Evolutionary conservation across 2,113 vertebrate species (phyloP).

Genomic region (Eudyptes chrysolophus): DNA sequence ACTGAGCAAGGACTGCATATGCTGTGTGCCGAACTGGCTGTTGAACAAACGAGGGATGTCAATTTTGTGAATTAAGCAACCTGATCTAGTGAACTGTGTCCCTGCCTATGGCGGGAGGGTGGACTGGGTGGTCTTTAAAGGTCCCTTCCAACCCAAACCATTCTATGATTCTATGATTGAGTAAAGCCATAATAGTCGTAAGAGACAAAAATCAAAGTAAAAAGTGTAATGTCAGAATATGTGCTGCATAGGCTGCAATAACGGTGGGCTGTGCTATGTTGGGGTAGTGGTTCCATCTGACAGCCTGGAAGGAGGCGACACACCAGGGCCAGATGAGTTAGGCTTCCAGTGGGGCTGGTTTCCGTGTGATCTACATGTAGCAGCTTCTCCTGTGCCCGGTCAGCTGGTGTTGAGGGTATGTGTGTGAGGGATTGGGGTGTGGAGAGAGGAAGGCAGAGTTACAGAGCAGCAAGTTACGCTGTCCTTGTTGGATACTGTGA

Average conservation of each 20-base stretch:
- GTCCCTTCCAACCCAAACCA: background rate
- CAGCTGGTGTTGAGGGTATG: background rate
- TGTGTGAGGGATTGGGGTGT: background rate
- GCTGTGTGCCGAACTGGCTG: background rate
- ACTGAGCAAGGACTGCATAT: background rate
- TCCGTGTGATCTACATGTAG: accelerated
- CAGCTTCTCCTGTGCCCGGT: background rate
- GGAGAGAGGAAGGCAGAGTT: background rate
- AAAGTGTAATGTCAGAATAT: background rate
- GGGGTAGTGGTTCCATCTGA: background rate
- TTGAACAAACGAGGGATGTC: background rate
- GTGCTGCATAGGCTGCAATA: background rate
- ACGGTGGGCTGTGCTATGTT: background rate
- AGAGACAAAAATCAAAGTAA: background rate
- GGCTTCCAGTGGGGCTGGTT: background rate
- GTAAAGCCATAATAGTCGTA: background rate
- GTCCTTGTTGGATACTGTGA: background rate
- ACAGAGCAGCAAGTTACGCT: background rate
- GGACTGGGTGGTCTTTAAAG: background rate
- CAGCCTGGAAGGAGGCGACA: background rate
- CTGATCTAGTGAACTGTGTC: background rate
- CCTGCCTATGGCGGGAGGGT: background rate
- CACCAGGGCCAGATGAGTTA: background rate
- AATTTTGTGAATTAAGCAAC: background rate
- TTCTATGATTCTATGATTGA: background rate